A percentile compares a stretch with the other conserved stretches of the same genome.
These are phyloP conservation scores for Phocoena sinus DNA, from an alignment of 2,113 vertebrate species.

Conservation along the genomic window DNA sequence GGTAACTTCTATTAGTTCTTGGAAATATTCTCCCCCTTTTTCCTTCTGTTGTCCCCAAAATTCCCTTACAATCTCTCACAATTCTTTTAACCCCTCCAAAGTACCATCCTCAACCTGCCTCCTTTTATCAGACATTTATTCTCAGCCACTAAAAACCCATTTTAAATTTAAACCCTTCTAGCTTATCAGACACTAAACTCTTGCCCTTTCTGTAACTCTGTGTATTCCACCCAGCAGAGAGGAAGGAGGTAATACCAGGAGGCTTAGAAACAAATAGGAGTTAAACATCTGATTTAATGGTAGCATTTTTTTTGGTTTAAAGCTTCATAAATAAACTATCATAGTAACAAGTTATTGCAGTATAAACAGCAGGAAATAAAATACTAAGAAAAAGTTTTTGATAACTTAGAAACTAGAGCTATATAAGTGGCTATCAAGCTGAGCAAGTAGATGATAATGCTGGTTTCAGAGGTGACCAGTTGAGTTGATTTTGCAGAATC, in stretches of 20 bases:
- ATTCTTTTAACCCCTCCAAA: neutral
- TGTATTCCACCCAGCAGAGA: neutral
- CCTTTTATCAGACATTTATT: neutral
- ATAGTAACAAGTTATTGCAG: neutral
- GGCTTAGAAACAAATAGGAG: neutral
- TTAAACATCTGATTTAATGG: neutral
- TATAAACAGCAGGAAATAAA: neutral
- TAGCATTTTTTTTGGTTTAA: neutral
- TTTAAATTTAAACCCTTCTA: neutral
- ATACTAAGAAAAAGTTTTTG: neutral
- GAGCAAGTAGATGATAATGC: neutral
- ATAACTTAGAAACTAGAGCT: neutral
- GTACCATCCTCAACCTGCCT: neutral
- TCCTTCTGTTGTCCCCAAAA: neutral
- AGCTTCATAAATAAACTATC: neutral
- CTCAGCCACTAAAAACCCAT: neutral
- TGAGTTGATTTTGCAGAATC: slow-evolving; percentile 9
- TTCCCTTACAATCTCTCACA: neutral
- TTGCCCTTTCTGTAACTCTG: neutral
- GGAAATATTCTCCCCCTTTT: neutral
- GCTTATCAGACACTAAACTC: neutral
- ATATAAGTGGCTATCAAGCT: neutral
- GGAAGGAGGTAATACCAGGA: neutral
- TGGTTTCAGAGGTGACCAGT: neutral
- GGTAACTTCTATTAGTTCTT: neutral